These are phyloP conservation scores for Geococcyx californianus DNA, from an alignment of 2,113 vertebrate genomes.

Conservation along the genomic window DNA sequence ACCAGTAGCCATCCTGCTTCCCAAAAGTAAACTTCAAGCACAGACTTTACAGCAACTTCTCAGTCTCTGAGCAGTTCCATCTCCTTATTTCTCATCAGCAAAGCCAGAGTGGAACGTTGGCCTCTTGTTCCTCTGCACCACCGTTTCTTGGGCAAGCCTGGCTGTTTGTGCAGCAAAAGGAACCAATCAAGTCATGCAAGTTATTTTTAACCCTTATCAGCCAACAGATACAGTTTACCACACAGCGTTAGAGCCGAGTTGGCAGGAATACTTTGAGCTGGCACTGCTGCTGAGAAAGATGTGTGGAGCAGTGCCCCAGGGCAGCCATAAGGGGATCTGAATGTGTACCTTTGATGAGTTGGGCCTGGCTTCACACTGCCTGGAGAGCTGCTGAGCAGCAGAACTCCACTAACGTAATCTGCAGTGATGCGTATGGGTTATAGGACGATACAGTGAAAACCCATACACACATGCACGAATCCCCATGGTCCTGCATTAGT, in stretches of 20 bases:
- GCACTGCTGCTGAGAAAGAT: neutral
- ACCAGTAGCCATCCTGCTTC: neutral
- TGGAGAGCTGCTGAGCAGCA: neutral
- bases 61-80: fast-evolving
- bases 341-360: neutral
- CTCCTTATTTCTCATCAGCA: neutral
- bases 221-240: neutral
- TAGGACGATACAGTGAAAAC: slow-evolving; percentile 2
- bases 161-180: neutral
- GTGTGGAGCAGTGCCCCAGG: neutral
- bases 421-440: neutral
- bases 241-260: fast-evolving
- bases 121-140: neutral
- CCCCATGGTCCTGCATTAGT: neutral
- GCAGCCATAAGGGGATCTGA: neutral
- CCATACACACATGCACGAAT: neutral
- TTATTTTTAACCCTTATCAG: neutral
- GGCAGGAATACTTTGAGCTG: neutral
- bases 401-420: slow-evolving; percentile 12
- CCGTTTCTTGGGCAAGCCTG: neutral
- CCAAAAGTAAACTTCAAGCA: neutral
- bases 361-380: neutral
- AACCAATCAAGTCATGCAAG: neutral
- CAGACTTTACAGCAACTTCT: neutral
- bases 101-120: neutral